A percentile compares a stretch with the other conserved stretches of the same genome.
phyloP scores from a whole-genome alignment of 2,797 vertebrate genomes.

The Loris lydekkerianus region DNA sequence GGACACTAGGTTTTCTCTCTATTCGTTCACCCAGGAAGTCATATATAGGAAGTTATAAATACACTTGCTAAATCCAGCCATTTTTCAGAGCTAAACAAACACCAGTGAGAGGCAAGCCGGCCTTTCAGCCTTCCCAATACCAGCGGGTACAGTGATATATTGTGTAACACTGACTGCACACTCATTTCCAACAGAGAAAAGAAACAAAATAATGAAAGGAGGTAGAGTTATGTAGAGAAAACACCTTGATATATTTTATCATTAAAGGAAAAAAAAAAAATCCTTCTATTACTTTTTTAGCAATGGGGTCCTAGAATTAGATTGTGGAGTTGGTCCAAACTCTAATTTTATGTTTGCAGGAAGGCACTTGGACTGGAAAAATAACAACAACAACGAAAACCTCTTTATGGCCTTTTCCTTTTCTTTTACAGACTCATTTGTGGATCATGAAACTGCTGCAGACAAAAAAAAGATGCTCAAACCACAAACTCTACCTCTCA shows the following conservation, averaged over 20 bases:
- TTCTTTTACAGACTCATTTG: neutral
- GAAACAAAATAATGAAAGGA: slow-evolving; percentile 49
- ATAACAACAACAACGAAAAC: too few species aligned
- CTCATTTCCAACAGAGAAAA: slow-evolving; percentile 23
- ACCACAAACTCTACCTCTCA: neutral
- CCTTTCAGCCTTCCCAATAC: neutral
- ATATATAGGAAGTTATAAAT: neutral
- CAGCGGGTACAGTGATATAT: neutral
- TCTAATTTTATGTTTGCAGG: neutral
- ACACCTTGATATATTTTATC: slow-evolving; percentile 51
- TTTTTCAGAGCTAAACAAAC: slow-evolving; percentile 9
- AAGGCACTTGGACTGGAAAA: neutral
- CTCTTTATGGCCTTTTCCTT: too few species aligned
- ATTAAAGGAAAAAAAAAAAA: slow-evolving; percentile 20
- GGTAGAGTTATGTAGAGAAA: slow-evolving; percentile 35
- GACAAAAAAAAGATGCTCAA: neutral
- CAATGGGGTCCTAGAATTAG: neutral
- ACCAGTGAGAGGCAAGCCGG: neutral
- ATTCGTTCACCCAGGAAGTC: slow-evolving; percentile 26
- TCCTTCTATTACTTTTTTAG: neutral
- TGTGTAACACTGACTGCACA: neutral
- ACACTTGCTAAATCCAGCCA: neutral
- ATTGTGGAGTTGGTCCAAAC: neutral
- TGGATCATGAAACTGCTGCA: neutral
- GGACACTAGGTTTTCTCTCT: neutral